A percentile compares a stretch with the other conserved stretches of the same genome.
Evolutionary conservation across 2,113 vertebrate species (phyloP).

Genomic region (Pogonocichla stellata): DNA sequence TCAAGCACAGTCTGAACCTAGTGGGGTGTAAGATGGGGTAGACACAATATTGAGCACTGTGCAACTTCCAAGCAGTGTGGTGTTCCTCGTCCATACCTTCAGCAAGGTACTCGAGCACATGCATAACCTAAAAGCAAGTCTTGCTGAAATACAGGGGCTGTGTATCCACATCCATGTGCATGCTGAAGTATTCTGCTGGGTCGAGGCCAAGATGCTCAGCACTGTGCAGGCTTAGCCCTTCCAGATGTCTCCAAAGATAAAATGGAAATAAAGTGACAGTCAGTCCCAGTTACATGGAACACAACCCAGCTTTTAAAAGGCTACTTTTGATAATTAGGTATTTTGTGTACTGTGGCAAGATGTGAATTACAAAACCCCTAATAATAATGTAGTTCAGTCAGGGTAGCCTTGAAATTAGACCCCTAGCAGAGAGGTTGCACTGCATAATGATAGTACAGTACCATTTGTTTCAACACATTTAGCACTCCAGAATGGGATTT

Average conservation of each 20-base stretch:
- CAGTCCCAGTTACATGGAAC: background rate
- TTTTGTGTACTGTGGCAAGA: constrained; percentile 32
- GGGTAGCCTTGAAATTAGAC: constrained; percentile 59
- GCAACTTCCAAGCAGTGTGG: rapidly evolving
- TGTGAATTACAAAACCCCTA: constrained; percentile 6
- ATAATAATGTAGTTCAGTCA: constrained; percentile 40
- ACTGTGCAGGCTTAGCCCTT: background rate
- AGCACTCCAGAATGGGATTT: constrained; percentile 33
- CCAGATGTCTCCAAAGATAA: background rate
- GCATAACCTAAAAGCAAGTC: background rate
- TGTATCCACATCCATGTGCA: background rate
- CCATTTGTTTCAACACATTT: constrained; percentile 63
- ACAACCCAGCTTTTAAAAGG: background rate
- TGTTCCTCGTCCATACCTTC: background rate
- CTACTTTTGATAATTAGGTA: constrained; percentile 16
- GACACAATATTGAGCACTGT: background rate
- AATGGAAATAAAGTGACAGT: background rate
- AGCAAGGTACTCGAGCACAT: background rate
- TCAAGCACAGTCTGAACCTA: background rate
- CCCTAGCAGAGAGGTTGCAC: constrained; percentile 42
- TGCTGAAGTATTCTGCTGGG: background rate
- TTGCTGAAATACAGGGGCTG: background rate
- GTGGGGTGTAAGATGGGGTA: rapidly evolving
- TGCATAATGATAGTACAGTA: constrained; percentile 20
- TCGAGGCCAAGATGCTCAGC: background rate